Percentiles rank a stretch among this genome's conserved stretches.
Evolutionary conservation across 1,140 invertebrate genomes (phyloP).

Genomic region (Lasioglossum albipes): DNA sequence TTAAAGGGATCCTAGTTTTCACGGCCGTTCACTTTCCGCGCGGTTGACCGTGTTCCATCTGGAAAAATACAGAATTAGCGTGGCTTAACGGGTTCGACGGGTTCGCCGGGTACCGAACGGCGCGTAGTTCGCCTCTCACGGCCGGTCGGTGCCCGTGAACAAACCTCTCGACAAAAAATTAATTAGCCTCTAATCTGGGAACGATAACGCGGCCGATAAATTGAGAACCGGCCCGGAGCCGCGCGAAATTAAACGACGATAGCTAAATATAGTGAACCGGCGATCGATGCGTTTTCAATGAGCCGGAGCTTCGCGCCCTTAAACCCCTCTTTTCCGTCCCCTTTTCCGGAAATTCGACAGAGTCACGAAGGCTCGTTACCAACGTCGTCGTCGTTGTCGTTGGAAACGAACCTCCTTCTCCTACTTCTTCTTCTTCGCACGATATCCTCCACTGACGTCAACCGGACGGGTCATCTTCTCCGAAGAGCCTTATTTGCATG

Average conservation of each 20-base stretch:
- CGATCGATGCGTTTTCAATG: background rate
- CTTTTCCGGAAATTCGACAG: background rate
- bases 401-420: too few relatives aligned
- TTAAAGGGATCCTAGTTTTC: conserved; percentile 33
- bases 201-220: background rate
- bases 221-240: background rate
- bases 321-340: background rate
- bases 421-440: background rate
- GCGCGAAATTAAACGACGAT: background rate
- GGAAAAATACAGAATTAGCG: conserved; percentile 6
- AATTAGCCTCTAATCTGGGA: background rate
- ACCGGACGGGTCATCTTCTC: conserved; percentile 32
- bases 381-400: too few relatives aligned
- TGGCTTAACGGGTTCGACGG: too few relatives aligned
- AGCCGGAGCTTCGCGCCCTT: too few relatives aligned
- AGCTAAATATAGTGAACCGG: background rate
- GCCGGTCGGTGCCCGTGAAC: background rate
- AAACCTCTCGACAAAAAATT: background rate
- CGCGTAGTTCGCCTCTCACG: too few relatives aligned
- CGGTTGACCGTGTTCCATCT: background rate
- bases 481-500: conserved; percentile 48
- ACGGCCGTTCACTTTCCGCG: conserved; percentile 22
- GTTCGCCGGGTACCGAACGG: too few relatives aligned
- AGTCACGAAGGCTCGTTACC: too few relatives aligned
- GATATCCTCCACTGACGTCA: conserved; percentile 39